Percentiles rank a stretch among this genome's conserved stretches.
phyloP scores from a whole-genome alignment of 1,140 invertebrate genomes.

The Drosophila seguyi region DNA sequence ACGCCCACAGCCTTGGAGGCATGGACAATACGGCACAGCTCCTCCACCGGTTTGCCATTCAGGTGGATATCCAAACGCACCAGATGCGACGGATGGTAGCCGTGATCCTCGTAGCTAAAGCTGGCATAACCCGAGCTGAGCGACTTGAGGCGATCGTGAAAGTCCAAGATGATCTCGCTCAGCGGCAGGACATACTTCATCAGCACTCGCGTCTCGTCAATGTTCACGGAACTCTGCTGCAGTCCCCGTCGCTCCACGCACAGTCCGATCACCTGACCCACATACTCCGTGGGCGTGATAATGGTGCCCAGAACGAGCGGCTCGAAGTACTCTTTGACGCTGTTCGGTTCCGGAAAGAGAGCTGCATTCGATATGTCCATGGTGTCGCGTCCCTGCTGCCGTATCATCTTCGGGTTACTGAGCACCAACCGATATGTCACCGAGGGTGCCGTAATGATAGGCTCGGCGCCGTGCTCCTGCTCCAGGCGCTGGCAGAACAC shows the following conservation, averaged over 20 bases:
- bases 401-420: conserved; percentile 87
- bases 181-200: conserved; percentile 94
- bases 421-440: conserved; percentile 96
- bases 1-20: conserved; percentile 88
- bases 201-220: conserved; percentile 93
- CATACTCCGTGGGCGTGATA: conserved; percentile 92
- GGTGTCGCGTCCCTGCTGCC: conserved; percentile 89
- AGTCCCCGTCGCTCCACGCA: conserved; percentile 92
- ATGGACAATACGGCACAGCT: conserved; percentile 95
- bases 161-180: conserved; percentile 97
- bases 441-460: conserved; percentile 96
- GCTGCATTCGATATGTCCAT: conserved; percentile 94
- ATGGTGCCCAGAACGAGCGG: conserved; percentile 96
- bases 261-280: conserved; percentile 89
- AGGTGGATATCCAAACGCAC: conserved; percentile 91
- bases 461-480: conserved; percentile 95
- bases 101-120: conserved; percentile 98
- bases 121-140: conserved; percentile 97
- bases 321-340: conserved; percentile 92
- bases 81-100: conserved; percentile 88
- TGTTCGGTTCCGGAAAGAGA: conserved; percentile 89
- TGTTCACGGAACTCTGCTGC: conserved; percentile 90
- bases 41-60: conserved; percentile 94
- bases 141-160: conserved; percentile 96
- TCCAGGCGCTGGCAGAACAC: conserved; percentile 97